Percentiles rank a stretch among this genome's conserved stretches.
These are phyloP conservation scores for Rhynchomys soricoides DNA, from an alignment of 2,113 vertebrate genomes.

Conservation along the genomic window DNA sequence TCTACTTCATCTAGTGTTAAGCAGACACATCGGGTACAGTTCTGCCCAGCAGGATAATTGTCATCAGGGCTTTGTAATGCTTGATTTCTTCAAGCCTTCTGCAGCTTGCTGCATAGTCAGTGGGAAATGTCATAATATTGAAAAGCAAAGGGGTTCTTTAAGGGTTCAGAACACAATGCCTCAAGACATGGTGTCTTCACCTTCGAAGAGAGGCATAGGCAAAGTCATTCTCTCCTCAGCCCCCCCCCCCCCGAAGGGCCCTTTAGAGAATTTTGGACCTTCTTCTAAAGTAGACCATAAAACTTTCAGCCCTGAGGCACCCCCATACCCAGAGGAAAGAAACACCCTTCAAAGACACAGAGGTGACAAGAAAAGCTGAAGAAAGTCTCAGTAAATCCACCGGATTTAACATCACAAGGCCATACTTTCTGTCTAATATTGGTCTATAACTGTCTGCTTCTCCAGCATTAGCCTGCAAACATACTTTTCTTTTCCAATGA, in stretches of 20 bases:
- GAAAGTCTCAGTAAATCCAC: background rate
- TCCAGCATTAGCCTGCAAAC: too few relatives aligned
- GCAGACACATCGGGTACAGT: background rate
- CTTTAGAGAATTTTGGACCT: background rate
- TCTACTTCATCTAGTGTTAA: background rate
- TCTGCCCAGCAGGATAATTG: background rate
- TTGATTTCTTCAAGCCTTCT: background rate
- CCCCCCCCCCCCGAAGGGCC: background rate
- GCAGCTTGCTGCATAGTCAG: background rate
- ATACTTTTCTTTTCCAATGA: too few relatives aligned
- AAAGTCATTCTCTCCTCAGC: background rate
- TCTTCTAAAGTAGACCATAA: background rate
- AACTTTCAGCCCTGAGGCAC: background rate
- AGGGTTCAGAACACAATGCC: background rate
- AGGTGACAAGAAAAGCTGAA: background rate
- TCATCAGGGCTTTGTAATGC: background rate
- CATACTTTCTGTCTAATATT: background rate
- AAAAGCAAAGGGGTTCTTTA: background rate
- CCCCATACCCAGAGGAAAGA: background rate
- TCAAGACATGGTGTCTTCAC: background rate
- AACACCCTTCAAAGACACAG: background rate
- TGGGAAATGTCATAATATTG: background rate
- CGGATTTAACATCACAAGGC: background rate
- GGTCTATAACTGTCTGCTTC: background rate
- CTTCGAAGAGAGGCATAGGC: background rate